Base-by-base conservation (phyloP, 2,888 invertebrate genomes). In the Prosopocoilus inquinatus region DNA sequence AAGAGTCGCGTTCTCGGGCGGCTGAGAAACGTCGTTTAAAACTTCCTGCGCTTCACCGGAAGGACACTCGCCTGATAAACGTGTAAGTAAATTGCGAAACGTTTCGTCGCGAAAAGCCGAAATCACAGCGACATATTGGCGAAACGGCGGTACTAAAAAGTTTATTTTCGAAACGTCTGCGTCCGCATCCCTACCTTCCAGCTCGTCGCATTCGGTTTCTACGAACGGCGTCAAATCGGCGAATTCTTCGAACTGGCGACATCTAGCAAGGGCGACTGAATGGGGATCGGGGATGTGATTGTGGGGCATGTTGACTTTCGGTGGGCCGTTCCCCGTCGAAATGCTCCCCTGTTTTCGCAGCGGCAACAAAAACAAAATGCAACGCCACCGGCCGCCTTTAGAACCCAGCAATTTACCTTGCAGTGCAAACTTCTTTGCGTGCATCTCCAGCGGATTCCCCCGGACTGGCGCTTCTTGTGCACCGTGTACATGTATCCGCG, bases 401-500 rank as follows among this genome's bases (percentile, higher is more conserved):
- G 9, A 36, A 12, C 9, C 11, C 1, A n/a, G 8, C 41, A 9
- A 12, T 5, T 28, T 53, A 79, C 79, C 58, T 75, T 78, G 61
- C 79, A 80, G 46, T 76, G 73, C 33, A 74, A 64, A 20, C 75
- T 74, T 39, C 79, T 68, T 38, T 76, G 72, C 0, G 79, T 78
- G 64, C 80, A 80, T 38, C 80, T 64, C 79, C 79, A 80, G 1
- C 80, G 71, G 13, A 79, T 77, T 11, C 74, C 76, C 9, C 73
- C 73, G 2, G 75, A 73, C 61, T 76, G 76, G 7, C 71, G 64
- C 51, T 73, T 75, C 59, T 79, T 79, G 58, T 80, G 79, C 47
- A 80, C 70, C 0, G 79, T 80, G 63, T 80, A 80, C 78, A 79
- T 79, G 50, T 75, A 79, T 4, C 79, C 78, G 8, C 69, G 69